Evolutionary conservation across 2,888 invertebrate genomes (phyloP), one percentile per base, ranked within the genome.

Genomic region (Rotaria macrura): DNA sequence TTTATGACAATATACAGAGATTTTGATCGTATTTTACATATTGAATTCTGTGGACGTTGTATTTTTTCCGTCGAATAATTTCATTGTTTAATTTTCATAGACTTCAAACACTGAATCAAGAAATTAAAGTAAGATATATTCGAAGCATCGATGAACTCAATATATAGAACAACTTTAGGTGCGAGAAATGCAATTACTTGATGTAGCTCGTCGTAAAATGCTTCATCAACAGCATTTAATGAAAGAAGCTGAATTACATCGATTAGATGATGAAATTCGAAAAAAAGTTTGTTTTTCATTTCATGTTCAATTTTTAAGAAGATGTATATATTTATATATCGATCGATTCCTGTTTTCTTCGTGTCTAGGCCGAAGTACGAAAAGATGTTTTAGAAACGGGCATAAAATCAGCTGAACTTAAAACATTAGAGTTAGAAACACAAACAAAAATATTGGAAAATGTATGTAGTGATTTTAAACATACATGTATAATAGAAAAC

Each of bases 381-480:
- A 79, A 79, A 79, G 79, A 79, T 43, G 14, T 14, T 7, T 79
- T 79, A 43, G 79, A 79, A n/a, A 4, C 40, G n/a, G 79, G 79
- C 3, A 79, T 79, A 5, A 79, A 79, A 43, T 43, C 40, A 25
- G 79, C 79, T 25, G 79, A 79, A 40, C 43, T 79, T 1, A 79
- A 79, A 79, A 3, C 79, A 43, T 43, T 79, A 12, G 79, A 79
- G 43, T 43, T 79, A n/a, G 79, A 79, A 79, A 79, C 79, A 14
- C 79, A 79, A 79, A 79, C 79, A 79, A 79, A 79, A 79, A 79
- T 79, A n/a, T 79, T 79, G 20, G 79, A 79, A 79, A 79, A 43
- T 43, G 79, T 79, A 79, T 23, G n/a, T 10, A n/a, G 25, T 10
- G 20, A 7, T 43, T 43, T 25, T 23, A 12, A 9, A 4, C 3